A percentile compares a stretch with the other conserved stretches of the same genome.
Evolutionary conservation across 2,113 vertebrate species (phyloP).

Genomic region (Lampris megalopsis): DNA sequence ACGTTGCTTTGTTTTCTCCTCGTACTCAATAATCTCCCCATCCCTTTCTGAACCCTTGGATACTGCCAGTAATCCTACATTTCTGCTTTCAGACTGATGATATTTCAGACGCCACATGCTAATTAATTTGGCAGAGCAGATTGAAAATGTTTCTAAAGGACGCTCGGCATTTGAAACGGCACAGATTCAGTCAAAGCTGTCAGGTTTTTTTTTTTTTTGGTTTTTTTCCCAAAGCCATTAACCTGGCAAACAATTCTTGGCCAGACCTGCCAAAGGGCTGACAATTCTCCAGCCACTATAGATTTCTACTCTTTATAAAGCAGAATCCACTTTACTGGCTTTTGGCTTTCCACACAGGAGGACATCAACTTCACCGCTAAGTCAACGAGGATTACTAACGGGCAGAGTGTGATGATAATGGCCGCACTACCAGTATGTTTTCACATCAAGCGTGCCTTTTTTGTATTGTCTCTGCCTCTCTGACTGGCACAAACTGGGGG

Average conservation of each 20-base stretch:
- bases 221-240: slow-evolving; percentile 54
- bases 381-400: slow-evolving; percentile 48
- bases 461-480: slow-evolving; percentile 47
- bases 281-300: slow-evolving; percentile 22
- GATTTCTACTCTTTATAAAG: slow-evolving; percentile 41
- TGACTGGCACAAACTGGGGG: slow-evolving; percentile 28
- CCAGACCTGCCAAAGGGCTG: slow-evolving; percentile 14
- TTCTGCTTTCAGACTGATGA: slow-evolving; percentile 33
- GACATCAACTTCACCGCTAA: slow-evolving; percentile 48
- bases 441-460: slow-evolving; percentile 60
- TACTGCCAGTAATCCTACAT: slow-evolving; percentile 19
- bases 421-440: slow-evolving; percentile 44
- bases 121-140: slow-evolving; percentile 55
- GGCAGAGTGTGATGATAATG: slow-evolving; percentile 29
- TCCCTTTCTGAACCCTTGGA: slow-evolving; percentile 29
- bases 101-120: slow-evolving; percentile 23
- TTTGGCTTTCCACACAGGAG: slow-evolving; percentile 35
- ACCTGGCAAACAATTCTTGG: slow-evolving; percentile 33
- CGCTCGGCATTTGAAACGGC: slow-evolving; percentile 34
- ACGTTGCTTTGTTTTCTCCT: slow-evolving; percentile 47
- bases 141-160: slow-evolving; percentile 49
- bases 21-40: slow-evolving; percentile 44
- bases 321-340: not conserved
- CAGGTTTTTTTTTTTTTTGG: not conserved
- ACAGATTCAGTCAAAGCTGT: slow-evolving; percentile 50